Base-by-base conservation (phyloP, 2,888 invertebrate genomes). In the Epirrhoe tristata region DNA sequence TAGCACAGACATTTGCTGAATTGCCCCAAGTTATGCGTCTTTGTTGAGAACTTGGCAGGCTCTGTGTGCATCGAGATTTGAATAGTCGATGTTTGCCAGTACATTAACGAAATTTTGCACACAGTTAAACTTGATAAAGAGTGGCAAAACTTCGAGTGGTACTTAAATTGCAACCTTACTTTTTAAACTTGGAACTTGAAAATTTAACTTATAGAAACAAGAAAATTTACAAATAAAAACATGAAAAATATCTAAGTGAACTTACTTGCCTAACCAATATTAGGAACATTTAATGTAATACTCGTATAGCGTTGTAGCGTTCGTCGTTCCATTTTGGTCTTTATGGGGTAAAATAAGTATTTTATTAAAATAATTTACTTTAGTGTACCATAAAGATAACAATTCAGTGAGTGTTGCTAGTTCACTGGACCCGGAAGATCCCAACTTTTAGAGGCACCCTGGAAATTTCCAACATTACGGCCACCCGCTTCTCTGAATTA, bases 401-500 rank as follows among this genome's bases (percentile, higher is more conserved):
- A 82, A 80, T 84, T 83, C 79, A 78, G 80, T 73, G 76, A 80
- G 77, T 77, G 78, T 80, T 80, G 79, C 82, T 82, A 82, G 81
- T 83, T 82, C 78, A 81, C 81, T 81, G 82, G 87, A 85, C 84
- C 81, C 84, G 77, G 78, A 83, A 84, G 81, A 84, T 80, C 77
- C 74, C 73, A 88, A 89, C 81, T 89, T 88, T 86, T 81, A 79
- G 79, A 80, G 79, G 77, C 81, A 75, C 81, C 80, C 81, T 85
- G 82, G 83, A 88, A 89, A 88, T 89, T 89, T 89, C 81, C 77
- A 85, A 88, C 90, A 90, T 89, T 90, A 90, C 85, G 79, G 83
- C 86, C 90, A 91, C 88, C 87, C 89, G 89, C 79, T 88, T 83
- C 83, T 84, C 84, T 88, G 85, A 90, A 87, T 90, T 90, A 90